Evolutionary conservation across 2,888 invertebrate species (phyloP), one percentile per base, ranked within the genome.

Genomic region (Anticlea derivata): DNA sequence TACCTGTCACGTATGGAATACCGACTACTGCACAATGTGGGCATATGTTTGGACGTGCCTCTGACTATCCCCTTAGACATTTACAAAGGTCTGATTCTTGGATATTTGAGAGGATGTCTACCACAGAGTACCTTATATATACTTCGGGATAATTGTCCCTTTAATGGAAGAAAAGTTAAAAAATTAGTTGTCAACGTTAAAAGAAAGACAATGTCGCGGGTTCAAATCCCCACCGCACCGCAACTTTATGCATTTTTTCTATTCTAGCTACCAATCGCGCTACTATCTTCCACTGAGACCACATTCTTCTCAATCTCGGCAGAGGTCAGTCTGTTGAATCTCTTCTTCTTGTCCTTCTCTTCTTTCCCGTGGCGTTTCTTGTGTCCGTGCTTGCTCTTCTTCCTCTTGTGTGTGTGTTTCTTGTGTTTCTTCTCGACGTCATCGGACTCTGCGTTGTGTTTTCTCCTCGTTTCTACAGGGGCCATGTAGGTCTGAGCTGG

Each of bases 401-500:
- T 83, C 64, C 78, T 82, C 58, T 81, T 86, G 48, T 83, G 83
- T 0, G 53, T 1, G 11, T 64, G 79, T n/a, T 81, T 83, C 5
- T 78, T 84, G 26, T 77, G 80, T 7, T 59, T 72, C 43, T 76
- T 83, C 37, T 76, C 78, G 0, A 71, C 75, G 0, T 73, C 73
- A 0, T 70, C 72, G 0, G 65, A 55, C 1, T 70, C 73, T 0
- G 63, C 7, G 3, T 40, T 37, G n/a, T 35, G 44, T 7, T 75
- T 80, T 0, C 72, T 70, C 0, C 68, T 63, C 1, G 60, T 75
- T 1, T 84, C 84, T 0, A 85, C 79, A 0, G 87, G 86, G 0
- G 86, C 88, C 86, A 87, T 83, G 63, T 86, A 88, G 0, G 79
- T 83, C 2, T 65, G 62, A 0, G 68, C 59, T 1, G 84, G 82